Percentiles rank a stretch among this genome's conserved stretches.
These are phyloP conservation scores for Martes martes DNA, from an alignment of 2,113 vertebrate species.

Conservation along the genomic window DNA sequence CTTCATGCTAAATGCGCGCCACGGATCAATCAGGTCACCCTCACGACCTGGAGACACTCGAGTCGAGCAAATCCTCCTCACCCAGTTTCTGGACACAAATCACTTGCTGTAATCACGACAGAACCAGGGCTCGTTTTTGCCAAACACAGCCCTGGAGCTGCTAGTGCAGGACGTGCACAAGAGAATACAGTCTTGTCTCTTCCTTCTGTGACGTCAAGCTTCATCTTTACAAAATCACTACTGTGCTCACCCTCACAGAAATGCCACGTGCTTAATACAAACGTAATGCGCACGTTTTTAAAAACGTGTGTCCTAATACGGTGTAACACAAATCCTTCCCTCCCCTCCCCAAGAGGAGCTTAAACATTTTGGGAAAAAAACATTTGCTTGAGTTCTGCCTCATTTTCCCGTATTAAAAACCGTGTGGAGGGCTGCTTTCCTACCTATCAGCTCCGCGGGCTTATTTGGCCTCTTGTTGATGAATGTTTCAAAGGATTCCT, in stretches of 20 bases:
- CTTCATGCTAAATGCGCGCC: background rate
- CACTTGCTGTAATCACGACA: background rate
- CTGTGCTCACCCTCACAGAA: accelerated
- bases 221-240: background rate
- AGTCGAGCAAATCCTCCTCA: background rate
- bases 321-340: background rate
- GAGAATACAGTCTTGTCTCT: accelerated
- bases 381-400: background rate
- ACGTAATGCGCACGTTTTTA: background rate
- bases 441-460: constrained; percentile 89
- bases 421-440: constrained; percentile 64
- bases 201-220: background rate
- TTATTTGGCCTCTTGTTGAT: constrained; percentile 91
- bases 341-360: accelerated
- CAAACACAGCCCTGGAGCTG: background rate
- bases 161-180: background rate
- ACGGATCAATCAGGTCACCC: accelerated
- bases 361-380: background rate
- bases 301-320: background rate
- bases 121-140: background rate
- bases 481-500: constrained; percentile 89
- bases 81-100: background rate
- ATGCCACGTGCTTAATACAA: accelerated
- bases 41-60: background rate
- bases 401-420: background rate